Base-by-base conservation (phyloP, 1,140 invertebrate species). In the Planococcus citri region DNA sequence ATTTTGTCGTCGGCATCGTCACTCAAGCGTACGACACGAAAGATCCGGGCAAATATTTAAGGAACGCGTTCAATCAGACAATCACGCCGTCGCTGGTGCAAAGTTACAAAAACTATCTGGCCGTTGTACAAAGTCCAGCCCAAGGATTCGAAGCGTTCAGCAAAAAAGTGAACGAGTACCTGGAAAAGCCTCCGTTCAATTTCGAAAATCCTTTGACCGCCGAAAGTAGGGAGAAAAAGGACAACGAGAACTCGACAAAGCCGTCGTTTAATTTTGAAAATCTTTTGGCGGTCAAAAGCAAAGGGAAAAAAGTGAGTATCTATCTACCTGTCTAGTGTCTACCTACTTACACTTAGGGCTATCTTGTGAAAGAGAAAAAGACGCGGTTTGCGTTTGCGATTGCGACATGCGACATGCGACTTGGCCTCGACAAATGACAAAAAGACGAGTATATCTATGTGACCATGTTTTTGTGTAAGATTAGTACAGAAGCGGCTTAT, bases 1-100 rank as follows among this genome's bases (percentile, higher is more conserved):
- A 96, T 77, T 90, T 90, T 73, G 90, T 94, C 2, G 86, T 96
- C 22, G 94, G 92, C 14, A 88, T 97, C 3, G 91, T 95, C 75
- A 86, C 92, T 1, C 90, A 93, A 75, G 88, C 91, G 73, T 94
- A 93, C 78, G 88, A 92, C 73, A 78, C 83, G 2, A 81, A 85
- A 1, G 82, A 86, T 68, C 90, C 92, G 0, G 81, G 83, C 29
- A 87, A 86, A 70, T 94, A 90, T 80, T 82, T 94, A 0, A 80
- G 84, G 9, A 89, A 88, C 1, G 80, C 92, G 0, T 79, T 91
- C 37, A 78, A 84, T 41, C 86, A 88, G 71, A 79, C 85, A 51
- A 80, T 80, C 3, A 80, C 84, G 57, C 81, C 83, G 21, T 75
- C 76, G 2, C 80, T 82, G 0, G 77, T 82, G 24, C 78, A 77